phyloP scores from a whole-genome alignment of 2,888 invertebrate genomes.

The Sphinx pinastri region DNA sequence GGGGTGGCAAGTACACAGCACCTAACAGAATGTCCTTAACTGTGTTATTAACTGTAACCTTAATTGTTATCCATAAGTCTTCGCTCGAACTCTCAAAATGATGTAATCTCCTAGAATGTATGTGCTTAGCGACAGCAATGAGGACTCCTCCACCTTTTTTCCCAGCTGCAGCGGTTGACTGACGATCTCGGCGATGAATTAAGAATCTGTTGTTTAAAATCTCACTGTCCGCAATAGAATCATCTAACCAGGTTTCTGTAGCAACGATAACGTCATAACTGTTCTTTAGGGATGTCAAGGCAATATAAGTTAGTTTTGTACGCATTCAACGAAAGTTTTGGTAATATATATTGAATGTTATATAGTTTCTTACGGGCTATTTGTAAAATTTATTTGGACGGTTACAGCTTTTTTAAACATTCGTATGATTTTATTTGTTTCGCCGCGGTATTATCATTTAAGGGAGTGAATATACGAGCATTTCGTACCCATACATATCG shows the following conservation, averaged over 20 bases:
- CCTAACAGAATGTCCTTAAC: neutral
- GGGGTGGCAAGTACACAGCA: neutral
- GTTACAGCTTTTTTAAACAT: neutral
- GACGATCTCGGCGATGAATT: slow-evolving; percentile 7
- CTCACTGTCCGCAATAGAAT: neutral
- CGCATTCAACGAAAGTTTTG: slow-evolving; percentile 14
- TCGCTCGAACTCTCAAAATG: neutral
- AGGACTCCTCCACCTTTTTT: neutral
- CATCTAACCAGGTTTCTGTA: neutral
- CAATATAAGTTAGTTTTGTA: neutral
- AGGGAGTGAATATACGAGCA: neutral
- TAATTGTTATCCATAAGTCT: slow-evolving; percentile 13
- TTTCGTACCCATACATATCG: neutral
- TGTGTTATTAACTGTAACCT: neutral
- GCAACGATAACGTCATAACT: neutral
- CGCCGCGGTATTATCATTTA: neutral
- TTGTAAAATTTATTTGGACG: too few relatives aligned
- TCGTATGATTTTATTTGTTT: slow-evolving; percentile 3
- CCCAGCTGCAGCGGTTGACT: neutral
- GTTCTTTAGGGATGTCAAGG: neutral
- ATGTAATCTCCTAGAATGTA: neutral
- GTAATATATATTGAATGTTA: slow-evolving; percentile 6
- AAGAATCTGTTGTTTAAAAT: too few relatives aligned
- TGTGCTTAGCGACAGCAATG: neutral
- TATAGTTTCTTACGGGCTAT: neutral